Conservation (phyloP, 1,140 invertebrate species). For the Holcopasites calliopsidis region DNA sequence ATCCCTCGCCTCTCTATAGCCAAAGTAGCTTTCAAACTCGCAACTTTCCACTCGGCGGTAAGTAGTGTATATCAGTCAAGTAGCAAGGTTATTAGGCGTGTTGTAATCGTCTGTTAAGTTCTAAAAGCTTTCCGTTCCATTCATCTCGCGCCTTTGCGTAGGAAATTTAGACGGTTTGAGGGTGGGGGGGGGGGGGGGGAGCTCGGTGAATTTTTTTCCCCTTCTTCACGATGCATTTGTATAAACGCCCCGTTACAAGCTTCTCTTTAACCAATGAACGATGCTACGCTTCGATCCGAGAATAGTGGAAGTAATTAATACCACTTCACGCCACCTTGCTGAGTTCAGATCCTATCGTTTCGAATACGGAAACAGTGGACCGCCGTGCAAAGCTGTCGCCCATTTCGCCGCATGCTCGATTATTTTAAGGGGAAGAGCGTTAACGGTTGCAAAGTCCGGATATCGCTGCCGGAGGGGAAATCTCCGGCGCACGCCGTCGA, state of each 20-base stretch:
- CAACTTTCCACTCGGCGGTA: slow-evolving; percentile 71
- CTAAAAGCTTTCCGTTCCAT: slow-evolving; percentile 38
- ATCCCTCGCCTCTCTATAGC: slow-evolving; percentile 50
- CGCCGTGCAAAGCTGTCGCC: slow-evolving; percentile 20
- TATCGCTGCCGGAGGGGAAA: background rate
- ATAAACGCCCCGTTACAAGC: background rate
- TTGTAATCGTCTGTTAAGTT: slow-evolving; percentile 63
- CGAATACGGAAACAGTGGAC: slow-evolving; percentile 9
- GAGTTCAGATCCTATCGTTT: background rate
- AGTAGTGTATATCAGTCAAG: slow-evolving; percentile 65
- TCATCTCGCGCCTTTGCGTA: slow-evolving; percentile 15
- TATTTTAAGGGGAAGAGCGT: slow-evolving; percentile 25
- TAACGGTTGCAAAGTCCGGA: slow-evolving; percentile 32
- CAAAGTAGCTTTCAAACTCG: slow-evolving; percentile 74
- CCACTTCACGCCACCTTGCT: background rate
- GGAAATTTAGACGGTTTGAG: background rate
- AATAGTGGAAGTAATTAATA: background rate
- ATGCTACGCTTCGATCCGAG: background rate
- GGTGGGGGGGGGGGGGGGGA: too few relatives aligned
- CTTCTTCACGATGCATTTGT: too few relatives aligned
- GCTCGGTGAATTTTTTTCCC: background rate
- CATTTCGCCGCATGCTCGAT: too few relatives aligned
- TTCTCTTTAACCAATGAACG: too few relatives aligned
- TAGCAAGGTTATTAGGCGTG: slow-evolving; percentile 65
- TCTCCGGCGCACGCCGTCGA: slow-evolving; percentile 20